Evolutionary conservation across 2,888 invertebrate genomes (phyloP), one percentile per base, ranked within the genome.

Genomic region (Pseudococcus viburni): DNA sequence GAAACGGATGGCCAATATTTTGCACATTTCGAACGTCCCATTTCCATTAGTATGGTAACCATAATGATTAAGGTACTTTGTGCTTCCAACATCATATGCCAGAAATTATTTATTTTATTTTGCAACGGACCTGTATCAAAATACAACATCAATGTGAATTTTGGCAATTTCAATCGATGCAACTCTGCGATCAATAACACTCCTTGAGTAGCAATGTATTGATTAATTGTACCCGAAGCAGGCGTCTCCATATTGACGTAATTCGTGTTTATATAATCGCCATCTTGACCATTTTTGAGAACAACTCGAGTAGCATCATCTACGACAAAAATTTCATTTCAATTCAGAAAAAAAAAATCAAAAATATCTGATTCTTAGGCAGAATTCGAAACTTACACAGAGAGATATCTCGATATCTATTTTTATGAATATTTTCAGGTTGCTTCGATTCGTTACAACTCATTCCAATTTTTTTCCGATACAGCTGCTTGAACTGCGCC

Each of bases 251-350:
- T 99, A 92, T 98, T 98, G 86, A 99, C 98, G 92, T 96, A 97
- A 90, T 98, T 99, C 15, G 99, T 99, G 92, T 99, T 99, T 90
- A 99, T 98, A 91, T 99, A 99, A 92, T 99, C 99, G 12, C 98
- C 96, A 83, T 93, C 95, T 48, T 93, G 92, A 42, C 94, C 94
- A 48, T 91, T 91, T 55, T 95, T 94, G 87, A 99, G 92, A 89
- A 96, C 94, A 4, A 99, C 99, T 90, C 99, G 94, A 0, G 98
- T 99, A 89, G 95, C 95, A 92, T 99, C 99, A 92, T 99, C 98
- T 98, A 91, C 0, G 93, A 92, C 90, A 91, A 51, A 68, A 68
- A 68, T 26, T 22, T 68, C 68, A 68, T 4, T 9, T 22, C 1
- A 12, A 68, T 26, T 68, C 3, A 33, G 4, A 4, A 42, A 15